Base-by-base conservation (phyloP, 1,140 invertebrate species). In the Pantala flavescens region DNA sequence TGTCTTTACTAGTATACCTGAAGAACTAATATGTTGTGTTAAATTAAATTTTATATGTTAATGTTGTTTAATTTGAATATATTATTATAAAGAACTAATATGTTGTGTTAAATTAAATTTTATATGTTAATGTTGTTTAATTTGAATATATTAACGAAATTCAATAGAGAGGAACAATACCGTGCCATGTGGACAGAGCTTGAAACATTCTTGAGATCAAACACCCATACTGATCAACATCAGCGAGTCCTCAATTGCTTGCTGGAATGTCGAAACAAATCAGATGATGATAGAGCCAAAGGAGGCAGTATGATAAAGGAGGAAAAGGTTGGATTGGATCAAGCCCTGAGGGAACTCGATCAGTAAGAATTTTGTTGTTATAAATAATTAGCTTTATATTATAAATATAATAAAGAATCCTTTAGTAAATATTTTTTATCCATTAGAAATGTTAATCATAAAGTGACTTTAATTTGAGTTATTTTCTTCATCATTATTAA, bases 151-250 rank as follows among this genome's bases (percentile, higher is more conserved):
- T n/a, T n/a, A n/a, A n/a, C n/a, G n/a, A n/a, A n/a, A n/a, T n/a
- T n/a, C n/a, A n/a, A n/a, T 9, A 86, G 87, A 77, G 94, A 97
- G 78, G 96, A 98, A 79, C 94, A 97, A 78, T 98, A 97, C 83
- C 87, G 91, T 74, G 85, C 93, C 71, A 87, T 98, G 80, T 98
- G 95, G 91, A 87, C 87, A 63, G 97, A 98, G 81, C 81, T 98
- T 36, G 96, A 98, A 82, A 89, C 88, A 14, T 87, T 96, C 74
- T 82, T 98, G 0, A 89, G 90, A 74, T 88, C 89, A 10, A 81
- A 86, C 21, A 87, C 90, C 77, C 75, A 88, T 70, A 86, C 86
- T 78, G 88, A 86, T 23, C 83, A 86, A 75, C 96, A 98, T 80
- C 87, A 87, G 72, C 88, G 89, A 78, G 87, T 98, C 16, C 85